A percentile compares a stretch with the other conserved stretches of the same genome.
Conservation (phyloP, 1,140 invertebrate genomes). For the Pinna nobilis region DNA sequence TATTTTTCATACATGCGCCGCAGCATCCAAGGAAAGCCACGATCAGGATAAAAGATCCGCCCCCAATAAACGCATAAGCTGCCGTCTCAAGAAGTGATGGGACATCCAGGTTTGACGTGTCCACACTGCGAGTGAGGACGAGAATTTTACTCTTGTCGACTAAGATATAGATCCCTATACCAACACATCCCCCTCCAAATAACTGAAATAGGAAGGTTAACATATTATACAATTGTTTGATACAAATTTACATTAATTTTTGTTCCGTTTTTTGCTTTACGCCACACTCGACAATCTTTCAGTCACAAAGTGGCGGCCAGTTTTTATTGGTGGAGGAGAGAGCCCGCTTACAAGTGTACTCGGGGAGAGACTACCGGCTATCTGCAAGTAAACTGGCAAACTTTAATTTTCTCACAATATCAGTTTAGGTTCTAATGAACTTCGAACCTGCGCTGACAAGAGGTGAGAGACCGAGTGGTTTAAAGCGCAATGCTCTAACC, state of each 20-base stretch:
- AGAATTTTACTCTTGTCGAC: slow-evolving; percentile 34
- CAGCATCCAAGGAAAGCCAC: slow-evolving; percentile 92
- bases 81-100: slow-evolving; percentile 74
- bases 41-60: slow-evolving; percentile 85
- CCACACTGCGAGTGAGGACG: slow-evolving; percentile 46
- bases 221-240: neutral
- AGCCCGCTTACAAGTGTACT: neutral
- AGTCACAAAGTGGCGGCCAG: too few relatives aligned
- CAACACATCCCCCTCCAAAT: slow-evolving; percentile 31
- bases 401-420: too few relatives aligned
- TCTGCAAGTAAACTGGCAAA: too few relatives aligned
- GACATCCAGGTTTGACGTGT: slow-evolving; percentile 59
- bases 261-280: too few relatives aligned
- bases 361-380: neutral
- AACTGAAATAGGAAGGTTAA: slow-evolving; percentile 4
- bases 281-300: neutral
- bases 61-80: slow-evolving; percentile 80
- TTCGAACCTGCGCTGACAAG: too few relatives aligned
- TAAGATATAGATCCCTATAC: slow-evolving; percentile 29
- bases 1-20: slow-evolving; percentile 86
- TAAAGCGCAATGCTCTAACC: too few relatives aligned
- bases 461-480: too few relatives aligned
- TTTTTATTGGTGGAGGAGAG: neutral
- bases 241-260: too few relatives aligned
- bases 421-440: too few relatives aligned